A percentile compares a stretch with the other conserved stretches of the same genome.
Evolutionary conservation across 1,140 invertebrate genomes (phyloP).

Genomic region (Berghia stephanieae): DNA sequence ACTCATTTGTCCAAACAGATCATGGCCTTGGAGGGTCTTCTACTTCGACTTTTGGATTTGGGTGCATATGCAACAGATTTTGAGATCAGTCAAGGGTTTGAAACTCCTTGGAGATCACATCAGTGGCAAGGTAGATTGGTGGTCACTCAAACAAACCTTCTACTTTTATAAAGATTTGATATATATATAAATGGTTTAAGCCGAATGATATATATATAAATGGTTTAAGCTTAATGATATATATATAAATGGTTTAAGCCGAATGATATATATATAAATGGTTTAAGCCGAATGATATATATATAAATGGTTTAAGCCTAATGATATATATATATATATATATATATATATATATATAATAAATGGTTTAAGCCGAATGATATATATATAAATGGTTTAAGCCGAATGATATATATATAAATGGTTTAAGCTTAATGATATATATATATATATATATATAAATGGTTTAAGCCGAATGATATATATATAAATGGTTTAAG

Average conservation of each 20-base stretch:
- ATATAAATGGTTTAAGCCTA: background rate
- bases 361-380: too few relatives aligned
- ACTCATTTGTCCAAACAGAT: too few relatives aligned
- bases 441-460: too few relatives aligned
- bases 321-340: too few relatives aligned
- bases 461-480: too few relatives aligned
- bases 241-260: slow-evolving; percentile 8
- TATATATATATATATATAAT: too few relatives aligned
- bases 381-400: too few relatives aligned
- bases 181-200: background rate
- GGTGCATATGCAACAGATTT: slow-evolving; percentile 47
- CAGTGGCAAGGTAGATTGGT: slow-evolving; percentile 34
- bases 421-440: too few relatives aligned
- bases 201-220: background rate
- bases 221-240: background rate
- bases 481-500: too few relatives aligned
- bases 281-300: background rate
- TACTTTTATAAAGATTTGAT: background rate
- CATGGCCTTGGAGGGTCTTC: slow-evolving; percentile 47
- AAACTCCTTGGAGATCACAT: slow-evolving; percentile 55
- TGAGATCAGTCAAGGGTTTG: slow-evolving; percentile 55
- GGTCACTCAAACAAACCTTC: background rate
- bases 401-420: too few relatives aligned
- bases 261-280: background rate
- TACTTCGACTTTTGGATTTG: slow-evolving; percentile 49